Conservation (phyloP, 2,113 vertebrate species). For the Leptosomus discolor region DNA sequence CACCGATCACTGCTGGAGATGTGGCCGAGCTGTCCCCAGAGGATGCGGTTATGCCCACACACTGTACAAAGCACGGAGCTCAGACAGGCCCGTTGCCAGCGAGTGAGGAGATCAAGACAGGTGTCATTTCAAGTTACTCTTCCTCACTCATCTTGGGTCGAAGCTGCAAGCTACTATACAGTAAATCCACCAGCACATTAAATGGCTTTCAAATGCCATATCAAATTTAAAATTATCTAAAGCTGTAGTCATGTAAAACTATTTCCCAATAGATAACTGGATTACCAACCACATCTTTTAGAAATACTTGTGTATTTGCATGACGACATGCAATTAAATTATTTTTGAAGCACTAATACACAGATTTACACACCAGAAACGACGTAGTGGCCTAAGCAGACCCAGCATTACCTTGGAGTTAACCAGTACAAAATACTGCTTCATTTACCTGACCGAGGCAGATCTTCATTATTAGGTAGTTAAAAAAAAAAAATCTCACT, state of each 20-base stretch:
- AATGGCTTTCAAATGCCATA: not conserved
- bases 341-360: not conserved
- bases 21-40: not conserved
- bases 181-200: not conserved
- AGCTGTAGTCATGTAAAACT: not conserved
- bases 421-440: not conserved
- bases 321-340: not conserved
- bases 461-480: not conserved
- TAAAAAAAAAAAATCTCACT: not conserved
- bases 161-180: not conserved
- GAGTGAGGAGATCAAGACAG: not conserved
- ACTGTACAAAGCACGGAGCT: not conserved
- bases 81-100: not conserved
- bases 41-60: not conserved
- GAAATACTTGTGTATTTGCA: not conserved
- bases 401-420: not conserved
- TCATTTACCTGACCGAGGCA: not conserved
- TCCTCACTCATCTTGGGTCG: not conserved
- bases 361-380: not conserved
- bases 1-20: not conserved
- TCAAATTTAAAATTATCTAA: not conserved
- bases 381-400: not conserved
- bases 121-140: not conserved
- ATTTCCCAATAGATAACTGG: not conserved
- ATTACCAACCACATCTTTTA: not conserved